These are phyloP conservation scores for Dipodomys merriami DNA, from an alignment of 2,113 vertebrate species.

Conservation along the genomic window DNA sequence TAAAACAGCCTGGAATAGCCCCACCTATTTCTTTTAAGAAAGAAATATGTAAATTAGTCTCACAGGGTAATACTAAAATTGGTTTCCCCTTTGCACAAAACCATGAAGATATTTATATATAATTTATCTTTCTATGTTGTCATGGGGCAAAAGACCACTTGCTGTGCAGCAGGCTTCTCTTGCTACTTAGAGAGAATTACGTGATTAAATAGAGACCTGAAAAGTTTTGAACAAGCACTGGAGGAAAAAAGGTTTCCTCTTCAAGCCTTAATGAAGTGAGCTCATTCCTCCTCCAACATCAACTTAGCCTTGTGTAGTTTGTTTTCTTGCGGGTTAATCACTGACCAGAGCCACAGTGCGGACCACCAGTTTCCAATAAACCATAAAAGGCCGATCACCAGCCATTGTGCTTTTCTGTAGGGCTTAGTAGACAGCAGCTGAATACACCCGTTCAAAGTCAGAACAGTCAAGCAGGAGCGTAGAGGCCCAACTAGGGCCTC, in stretches of 20 bases:
- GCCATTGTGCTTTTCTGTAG: constrained; percentile 94
- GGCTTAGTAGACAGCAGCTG: constrained; percentile 97
- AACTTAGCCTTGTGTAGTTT: constrained; percentile 97
- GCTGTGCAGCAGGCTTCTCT: constrained; percentile 93
- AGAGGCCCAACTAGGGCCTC: constrained; percentile 85
- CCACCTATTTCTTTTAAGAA: constrained; percentile 70
- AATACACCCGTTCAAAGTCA: constrained; percentile 98
- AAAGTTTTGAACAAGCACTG: constrained; percentile 94
- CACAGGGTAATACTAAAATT: constrained; percentile 81
- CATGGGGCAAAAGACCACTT: constrained; percentile 92
- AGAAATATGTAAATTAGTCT: constrained; percentile 81
- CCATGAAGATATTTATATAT: constrained; percentile 93
- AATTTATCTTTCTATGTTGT: constrained; percentile 97
- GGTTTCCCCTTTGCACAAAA: constrained; percentile 82
- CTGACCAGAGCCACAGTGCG: constrained; percentile 94
- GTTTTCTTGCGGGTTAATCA: constrained; percentile 98
- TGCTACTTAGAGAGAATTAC: constrained; percentile 96
- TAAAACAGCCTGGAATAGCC: constrained; percentile 19
- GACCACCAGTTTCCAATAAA: constrained; percentile 98
- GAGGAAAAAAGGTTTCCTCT: constrained; percentile 96
- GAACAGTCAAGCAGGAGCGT: constrained; percentile 87
- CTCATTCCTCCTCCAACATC: constrained; percentile 95
- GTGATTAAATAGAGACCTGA: constrained; percentile 98
- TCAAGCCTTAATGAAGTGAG: constrained; percentile 99
- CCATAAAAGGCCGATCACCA: constrained; percentile 98